Evolutionary conservation across 2,888 invertebrate species (phyloP), one percentile per base, ranked within the genome.

Genomic region (Dolichomitus sp.): DNA sequence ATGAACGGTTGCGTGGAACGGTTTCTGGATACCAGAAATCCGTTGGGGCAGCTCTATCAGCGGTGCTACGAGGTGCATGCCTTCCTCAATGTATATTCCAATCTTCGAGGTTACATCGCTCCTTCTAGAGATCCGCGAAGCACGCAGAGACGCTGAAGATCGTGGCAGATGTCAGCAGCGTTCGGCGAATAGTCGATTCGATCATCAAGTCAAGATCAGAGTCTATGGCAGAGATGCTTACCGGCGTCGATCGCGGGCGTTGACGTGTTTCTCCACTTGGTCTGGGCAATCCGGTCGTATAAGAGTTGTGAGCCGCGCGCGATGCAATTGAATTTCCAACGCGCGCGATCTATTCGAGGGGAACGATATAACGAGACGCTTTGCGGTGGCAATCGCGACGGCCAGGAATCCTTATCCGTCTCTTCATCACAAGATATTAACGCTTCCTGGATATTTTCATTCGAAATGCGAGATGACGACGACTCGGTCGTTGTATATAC

Each of bases 341-440:
- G 70, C 81, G 59, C 52, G 65, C 23, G 30, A 42, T 19, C 65
- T 68, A 66, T 40, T 27, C 48, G 37, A 40, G 57, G 68, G 12
- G 50, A 70, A 66, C 61, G 78, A 79, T 81, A 74, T 80, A 84
- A 76, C 79, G 75, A 83, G 68, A 78, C 63, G 70, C 65, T 77
- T 50, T 57, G 61, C 50, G 19, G 74, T 65, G 54, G 73, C 77
- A 76, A 77, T 59, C 37, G 27, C 70, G 54, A 75, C 70, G 59
- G 50, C 37, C 37, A 57, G 45, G 45, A 77, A 45, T 76, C 69
- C 72, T 83, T 83, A 79, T 83, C 82, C 69, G 19, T 65, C 74
- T 17, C 52, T 70, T 79, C 65, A 79, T 75, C 79, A 45, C 68
- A 23, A 75, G 66, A 83, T 79, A 79, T 83, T 79, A 83, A 83